Base-by-base conservation (phyloP, 2,113 vertebrate genomes). In the Oophaga pumilio region DNA sequence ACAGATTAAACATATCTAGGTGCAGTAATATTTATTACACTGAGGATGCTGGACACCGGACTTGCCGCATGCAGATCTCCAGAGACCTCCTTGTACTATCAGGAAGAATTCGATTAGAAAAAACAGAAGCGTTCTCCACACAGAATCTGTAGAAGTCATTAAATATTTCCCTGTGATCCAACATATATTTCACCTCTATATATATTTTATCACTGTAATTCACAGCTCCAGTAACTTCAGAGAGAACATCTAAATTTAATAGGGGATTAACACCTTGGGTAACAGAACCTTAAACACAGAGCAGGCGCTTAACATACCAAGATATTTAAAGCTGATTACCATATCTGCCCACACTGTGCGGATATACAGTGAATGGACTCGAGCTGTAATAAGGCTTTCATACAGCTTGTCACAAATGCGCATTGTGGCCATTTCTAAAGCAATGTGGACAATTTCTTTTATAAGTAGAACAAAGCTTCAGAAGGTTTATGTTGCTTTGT, bases 261-360 rank as follows among this genome's bases (percentile, higher is more conserved):
- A 76, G n/a, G 59, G 49, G 81, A 83, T 88, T 88, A 76, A 60
- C 80, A 66, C 81, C 81, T 79, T 85, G 33, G 59, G 59, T 78
- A 14, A 78, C 60, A 83, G 43, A 60, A 50, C 69, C 62, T 53
- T 74, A 60, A 87, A 73, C 56, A 62, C 53, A 43, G 50, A 90
- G 57, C n/a, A 82, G 90, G 89, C 84, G 84, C 86, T 92, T 92
- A 90, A 5, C 90, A 93, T 92, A 82, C 89, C 91, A 91, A 92
- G 89, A 90, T 90, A 90, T 89, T 60, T 89, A 92, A 93, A 94
- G 92, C 92, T n/a, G 90, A 94, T 92, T 93, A 90, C 88, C 91
- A 90, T 83, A 93, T 86, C 28, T 80, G 91, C 81, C 84, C 57
- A 89, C 89, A 93, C 91, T 93, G 94, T 84, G 89, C 88, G 86